These are phyloP conservation scores for Sebastes trivittatus DNA, from an alignment of 2,797 vertebrate genomes.

Conservation along the genomic window DNA sequence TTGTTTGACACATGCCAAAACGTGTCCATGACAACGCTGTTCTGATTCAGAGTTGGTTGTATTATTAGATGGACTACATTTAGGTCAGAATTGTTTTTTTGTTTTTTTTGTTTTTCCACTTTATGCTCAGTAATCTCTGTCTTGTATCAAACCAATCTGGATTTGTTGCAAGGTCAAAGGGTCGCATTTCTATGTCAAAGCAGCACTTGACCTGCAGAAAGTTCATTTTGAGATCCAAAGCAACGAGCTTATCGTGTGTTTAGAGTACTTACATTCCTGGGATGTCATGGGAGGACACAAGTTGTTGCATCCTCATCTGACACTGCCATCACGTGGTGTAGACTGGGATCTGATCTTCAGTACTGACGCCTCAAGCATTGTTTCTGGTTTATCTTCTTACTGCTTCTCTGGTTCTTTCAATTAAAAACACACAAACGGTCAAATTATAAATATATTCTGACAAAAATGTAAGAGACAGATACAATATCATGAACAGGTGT, in stretches of 20 bases:
- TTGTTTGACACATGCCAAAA: neutral
- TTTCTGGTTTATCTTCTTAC: neutral
- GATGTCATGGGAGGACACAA: neutral
- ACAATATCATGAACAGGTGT: neutral
- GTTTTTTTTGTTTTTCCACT: neutral
- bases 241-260: neutral
- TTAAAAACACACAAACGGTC: neutral
- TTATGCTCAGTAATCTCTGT: neutral
- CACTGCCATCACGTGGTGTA: slow-evolving; percentile 55
- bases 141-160: neutral
- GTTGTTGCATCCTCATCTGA: slow-evolving; percentile 6
- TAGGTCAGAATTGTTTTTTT: neutral
- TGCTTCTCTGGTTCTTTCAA: neutral
- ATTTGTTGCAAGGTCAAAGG: neutral
- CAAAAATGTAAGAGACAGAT: neutral
- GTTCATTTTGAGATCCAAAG: neutral
- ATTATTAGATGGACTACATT: neutral
- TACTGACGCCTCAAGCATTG: neutral
- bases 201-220: slow-evolving; percentile 3
- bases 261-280: neutral
- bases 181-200: neutral
- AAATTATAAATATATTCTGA: neutral
- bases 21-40: neutral
- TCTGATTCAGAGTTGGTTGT: neutral
- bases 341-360: neutral